Base-by-base conservation (phyloP, 2,113 vertebrate species). In the Pedionomus torquatus region DNA sequence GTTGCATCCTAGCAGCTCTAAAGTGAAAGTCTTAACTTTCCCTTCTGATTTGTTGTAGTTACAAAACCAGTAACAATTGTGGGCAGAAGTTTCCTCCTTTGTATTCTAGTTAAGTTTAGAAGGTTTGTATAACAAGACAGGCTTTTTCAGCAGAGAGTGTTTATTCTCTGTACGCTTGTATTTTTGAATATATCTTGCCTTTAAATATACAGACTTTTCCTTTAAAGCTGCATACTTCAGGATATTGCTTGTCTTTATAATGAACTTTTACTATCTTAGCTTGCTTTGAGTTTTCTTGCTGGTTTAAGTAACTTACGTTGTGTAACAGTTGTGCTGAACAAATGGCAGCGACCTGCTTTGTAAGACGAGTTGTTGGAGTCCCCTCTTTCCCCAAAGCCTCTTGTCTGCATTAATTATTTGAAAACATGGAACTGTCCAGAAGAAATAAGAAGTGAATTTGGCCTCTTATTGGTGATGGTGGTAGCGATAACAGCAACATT, bases 21-120 rank as follows among this genome's bases (percentile, higher is more conserved):
- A 43, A 74, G 24, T 4, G 17, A 84, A 97, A 90, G 58, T 65
- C 18, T 3, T 55, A 87, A 82, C 81, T 95, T 91, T 92, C 49
- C 12, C 69, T 87, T 75, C 31, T 88, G 57, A 31, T 95, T 93
- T 95, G 90, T 90, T 78, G 46, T 82, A 74, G 71, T 65, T 94
- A 90, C 19, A 0, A 64, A 84, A 83, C 1, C 31, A 23, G 14
- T 64, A 69, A 18, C 41, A 58, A 43, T 78, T 58, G 51, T n/a
- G 68, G 46, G 71, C 41, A 44, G 79, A 66, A 80, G n/a, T 78
- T 87, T 85, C 44, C 55, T 63, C 16, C 30, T 78, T 71, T 8
- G 1, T 33, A 0, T 52, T 78, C 52, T 13, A 9, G 8, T 35
- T 87, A 16, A 33, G 26, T 74, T 78, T 43, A 28, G 39, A 20